Base-by-base conservation (phyloP, 2,888 invertebrate genomes). In the Drosophila falleni region DNA sequence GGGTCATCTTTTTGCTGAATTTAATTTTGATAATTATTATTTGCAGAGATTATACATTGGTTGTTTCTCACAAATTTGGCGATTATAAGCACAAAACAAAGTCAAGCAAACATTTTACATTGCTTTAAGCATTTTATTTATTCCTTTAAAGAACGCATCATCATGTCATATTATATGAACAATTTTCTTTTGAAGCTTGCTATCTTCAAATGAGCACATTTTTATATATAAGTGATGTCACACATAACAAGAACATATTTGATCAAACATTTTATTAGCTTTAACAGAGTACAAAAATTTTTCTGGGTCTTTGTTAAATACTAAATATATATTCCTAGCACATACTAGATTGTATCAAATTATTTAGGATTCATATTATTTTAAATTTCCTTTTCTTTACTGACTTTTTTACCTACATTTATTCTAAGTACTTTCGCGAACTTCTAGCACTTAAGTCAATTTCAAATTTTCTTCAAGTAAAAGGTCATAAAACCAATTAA, bases 1-100 rank as follows among this genome's bases (percentile, higher is more conserved):
- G 46, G 65, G 71, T 70, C 70, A 76, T 59, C 16, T 51, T 75
- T 61, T 4, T 46, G 76, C 76, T 65, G 61, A 80, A 56, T 53
- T 56, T 26, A 80, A 56, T 53, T 56, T 26, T 29, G 41, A 56
- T 71, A 77, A 77, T 33, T 44, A 60, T 71, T 80, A 77, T 80
- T 77, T 76, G 37, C 62, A 39, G 49, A 42, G 59, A 26, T 69
- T 39, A 41, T 42, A 58, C 58, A 68, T 66, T 55, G 31, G 16
- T 44, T 44, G 58, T 50, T 31, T 60, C 41, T n/a, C 8, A 37
- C 37, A 47, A 58, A 16, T 13, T 16, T 26, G 9, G 0, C 8
- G 51, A 15, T 51, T 39, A 26, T 10, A 10, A 37, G 10, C 13
- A 5, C 6, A 33, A 11, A 35, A 4, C 13, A 9, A 10, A 33